A percentile compares a stretch with the other conserved stretches of the same genome.
phyloP scores from a whole-genome alignment of 2,888 invertebrate genomes.

The Platycnemis pennipes region DNA sequence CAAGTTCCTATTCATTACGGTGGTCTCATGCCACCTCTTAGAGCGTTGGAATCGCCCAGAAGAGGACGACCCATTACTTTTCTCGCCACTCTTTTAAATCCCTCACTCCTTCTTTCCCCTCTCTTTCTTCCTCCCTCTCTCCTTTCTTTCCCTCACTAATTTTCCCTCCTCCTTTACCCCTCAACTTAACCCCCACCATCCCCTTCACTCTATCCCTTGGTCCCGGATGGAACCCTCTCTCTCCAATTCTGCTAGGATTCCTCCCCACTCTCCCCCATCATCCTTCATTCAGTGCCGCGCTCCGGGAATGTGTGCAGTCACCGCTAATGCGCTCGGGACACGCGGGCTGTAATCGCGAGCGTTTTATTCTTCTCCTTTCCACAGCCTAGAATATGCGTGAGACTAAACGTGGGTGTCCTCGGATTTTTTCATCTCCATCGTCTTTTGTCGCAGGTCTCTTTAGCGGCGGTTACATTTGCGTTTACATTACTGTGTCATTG shows the following conservation, averaged over 20 bases:
- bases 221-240: too few species aligned
- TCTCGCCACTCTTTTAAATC: slow-evolving; percentile 2
- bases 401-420: background rate
- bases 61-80: slow-evolving; percentile 26
- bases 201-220: background rate
- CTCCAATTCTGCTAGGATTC: background rate
- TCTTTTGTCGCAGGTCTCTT: too few species aligned
- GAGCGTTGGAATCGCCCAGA: slow-evolving; percentile 41
- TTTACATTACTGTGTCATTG: too few species aligned
- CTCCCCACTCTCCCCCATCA: background rate
- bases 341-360: background rate
- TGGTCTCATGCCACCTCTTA: slow-evolving; percentile 54
- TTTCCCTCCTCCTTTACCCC: background rate
- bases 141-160: background rate
- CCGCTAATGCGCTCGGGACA: background rate
- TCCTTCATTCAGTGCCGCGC: background rate
- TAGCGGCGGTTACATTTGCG: too few species aligned
- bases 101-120: background rate
- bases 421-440: background rate
- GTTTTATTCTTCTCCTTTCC: background rate
- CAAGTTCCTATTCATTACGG: slow-evolving; percentile 67
- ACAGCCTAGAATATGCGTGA: background rate
- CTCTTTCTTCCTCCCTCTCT: background rate
- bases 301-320: background rate
- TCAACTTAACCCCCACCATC: background rate